A percentile compares a stretch with the other conserved stretches of the same genome.
These are phyloP conservation scores for Danio choprae DNA, from an alignment of 2,797 vertebrate genomes.

Conservation along the genomic window DNA sequence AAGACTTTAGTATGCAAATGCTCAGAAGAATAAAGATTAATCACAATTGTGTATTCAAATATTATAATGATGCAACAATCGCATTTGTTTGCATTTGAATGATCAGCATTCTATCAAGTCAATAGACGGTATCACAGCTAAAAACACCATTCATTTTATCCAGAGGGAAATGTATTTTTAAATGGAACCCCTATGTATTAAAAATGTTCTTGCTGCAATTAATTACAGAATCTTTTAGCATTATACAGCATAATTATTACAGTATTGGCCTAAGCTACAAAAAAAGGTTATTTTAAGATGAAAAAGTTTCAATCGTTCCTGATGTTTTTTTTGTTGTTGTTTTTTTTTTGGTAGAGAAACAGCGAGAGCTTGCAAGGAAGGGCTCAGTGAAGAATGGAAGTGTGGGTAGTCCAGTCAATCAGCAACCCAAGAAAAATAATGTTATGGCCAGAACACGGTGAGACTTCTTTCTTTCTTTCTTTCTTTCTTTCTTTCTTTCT, in stretches of 20 bases:
- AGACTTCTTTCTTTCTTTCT: too few relatives aligned
- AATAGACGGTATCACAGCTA: not conserved
- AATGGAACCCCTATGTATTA: too few relatives aligned
- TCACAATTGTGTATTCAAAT: not conserved
- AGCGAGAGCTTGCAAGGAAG: conserved; percentile 95
- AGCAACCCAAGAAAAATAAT: conserved; percentile 97
- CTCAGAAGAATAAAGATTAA: not conserved
- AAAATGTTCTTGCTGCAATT: too few relatives aligned
- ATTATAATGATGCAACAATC: not conserved
- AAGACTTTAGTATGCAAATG: not conserved
- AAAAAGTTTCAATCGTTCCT: too few relatives aligned
- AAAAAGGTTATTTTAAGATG: too few relatives aligned
- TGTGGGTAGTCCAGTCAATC: conserved; percentile 95
- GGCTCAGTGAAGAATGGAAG: conserved; percentile 94
- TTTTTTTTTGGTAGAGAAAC: conserved; percentile 88
- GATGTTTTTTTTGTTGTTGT: too few relatives aligned
- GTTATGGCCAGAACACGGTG: conserved; percentile 96
- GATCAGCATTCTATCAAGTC: not conserved
- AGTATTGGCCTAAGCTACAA: too few relatives aligned
- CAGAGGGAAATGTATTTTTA: too few relatives aligned
- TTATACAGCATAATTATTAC: too few relatives aligned
- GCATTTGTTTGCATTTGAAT: not conserved
- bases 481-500: too few relatives aligned
- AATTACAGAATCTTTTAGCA: too few relatives aligned
- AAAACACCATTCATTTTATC: too few relatives aligned